These are phyloP conservation scores for Hephaestus fuliginosus DNA, from an alignment of 2,797 vertebrate genomes.

Conservation along the genomic window DNA sequence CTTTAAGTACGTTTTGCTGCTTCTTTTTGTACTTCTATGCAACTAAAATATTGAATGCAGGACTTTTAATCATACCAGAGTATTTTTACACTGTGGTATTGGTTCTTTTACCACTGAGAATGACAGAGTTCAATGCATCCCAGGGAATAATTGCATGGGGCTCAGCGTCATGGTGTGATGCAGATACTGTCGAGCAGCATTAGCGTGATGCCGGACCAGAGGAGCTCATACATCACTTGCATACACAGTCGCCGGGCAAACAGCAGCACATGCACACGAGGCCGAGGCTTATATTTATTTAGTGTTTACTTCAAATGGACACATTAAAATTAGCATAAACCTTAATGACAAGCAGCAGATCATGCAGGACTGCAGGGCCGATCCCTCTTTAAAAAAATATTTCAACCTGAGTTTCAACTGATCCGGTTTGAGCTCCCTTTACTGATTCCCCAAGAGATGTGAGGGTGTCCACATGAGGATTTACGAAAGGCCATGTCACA, in stretches of 20 bases:
- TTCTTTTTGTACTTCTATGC: not conserved
- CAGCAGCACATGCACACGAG: conserved; percentile 2
- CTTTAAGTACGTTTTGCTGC: not conserved
- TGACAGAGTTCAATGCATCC: conserved; percentile 27
- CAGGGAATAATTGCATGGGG: conserved; percentile 56
- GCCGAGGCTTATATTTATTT: not conserved
- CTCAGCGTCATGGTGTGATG: conserved; percentile 58
- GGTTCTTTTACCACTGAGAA: not conserved
- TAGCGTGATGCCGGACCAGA: conserved; percentile 47
- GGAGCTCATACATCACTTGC: conserved; percentile 43
- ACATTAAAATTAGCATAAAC: not conserved
- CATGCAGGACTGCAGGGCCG: no score
- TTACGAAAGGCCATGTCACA: not conserved
- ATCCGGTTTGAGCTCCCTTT: not conserved
- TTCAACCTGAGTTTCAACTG: not conserved
- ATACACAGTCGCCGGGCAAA: not conserved
- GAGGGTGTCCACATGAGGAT: conserved; percentile 3
- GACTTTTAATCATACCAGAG: not conserved
- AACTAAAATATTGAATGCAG: not conserved
- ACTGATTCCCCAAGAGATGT: conserved; percentile 4
- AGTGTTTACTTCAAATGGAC: not conserved
- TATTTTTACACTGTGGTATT: not conserved
- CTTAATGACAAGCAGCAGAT: not conserved
- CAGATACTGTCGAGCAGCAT: conserved; percentile 64
- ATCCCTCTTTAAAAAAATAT: not conserved